Conservation (phyloP, 2,797 vertebrate genomes). For the Pampus argenteus region DNA sequence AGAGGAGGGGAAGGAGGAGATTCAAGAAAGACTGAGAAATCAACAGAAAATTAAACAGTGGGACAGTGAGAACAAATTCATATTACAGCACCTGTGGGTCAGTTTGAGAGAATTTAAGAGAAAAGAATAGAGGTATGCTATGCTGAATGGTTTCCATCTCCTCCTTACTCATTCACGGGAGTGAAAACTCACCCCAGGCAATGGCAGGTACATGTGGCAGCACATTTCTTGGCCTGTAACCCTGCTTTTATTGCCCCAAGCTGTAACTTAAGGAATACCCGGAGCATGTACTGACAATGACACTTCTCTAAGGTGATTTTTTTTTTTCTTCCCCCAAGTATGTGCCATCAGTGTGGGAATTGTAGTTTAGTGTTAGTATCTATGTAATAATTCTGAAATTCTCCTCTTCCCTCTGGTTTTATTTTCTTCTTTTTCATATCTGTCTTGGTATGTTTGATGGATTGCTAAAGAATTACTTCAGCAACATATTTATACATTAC, state of each 20-base stretch:
- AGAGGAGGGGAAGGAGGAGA: slow-evolving; percentile 21
- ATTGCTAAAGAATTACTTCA: slow-evolving; percentile 51
- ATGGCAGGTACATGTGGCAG: slow-evolving; percentile 67
- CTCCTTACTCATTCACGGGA: slow-evolving; percentile 44
- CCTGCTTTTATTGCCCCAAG: slow-evolving; percentile 66
- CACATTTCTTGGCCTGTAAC: slow-evolving; percentile 73
- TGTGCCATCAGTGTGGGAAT: slow-evolving; percentile 3
- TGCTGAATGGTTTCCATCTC: slow-evolving; percentile 65
- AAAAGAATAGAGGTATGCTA: slow-evolving; percentile 47
- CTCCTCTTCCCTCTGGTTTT: slow-evolving; percentile 8
- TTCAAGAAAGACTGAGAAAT: neutral
- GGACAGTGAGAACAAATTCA: slow-evolving; percentile 39
- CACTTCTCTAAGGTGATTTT: slow-evolving; percentile 25
- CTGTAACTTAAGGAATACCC: slow-evolving; percentile 72
- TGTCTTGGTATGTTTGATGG: neutral
- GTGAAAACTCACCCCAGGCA: slow-evolving; percentile 65
- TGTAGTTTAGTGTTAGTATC: neutral
- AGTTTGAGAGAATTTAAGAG: slow-evolving; percentile 51
- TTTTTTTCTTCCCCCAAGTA: slow-evolving; percentile 5
- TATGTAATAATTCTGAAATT: neutral
- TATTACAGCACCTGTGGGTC: slow-evolving; percentile 44
- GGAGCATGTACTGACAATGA: slow-evolving; percentile 55
- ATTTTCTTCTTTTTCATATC: slow-evolving; percentile 22
- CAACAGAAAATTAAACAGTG: slow-evolving; percentile 20
- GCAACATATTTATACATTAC: slow-evolving; percentile 47